Conservation (phyloP, 2,797 vertebrate genomes). For the Chaetodon trifasciatus region DNA sequence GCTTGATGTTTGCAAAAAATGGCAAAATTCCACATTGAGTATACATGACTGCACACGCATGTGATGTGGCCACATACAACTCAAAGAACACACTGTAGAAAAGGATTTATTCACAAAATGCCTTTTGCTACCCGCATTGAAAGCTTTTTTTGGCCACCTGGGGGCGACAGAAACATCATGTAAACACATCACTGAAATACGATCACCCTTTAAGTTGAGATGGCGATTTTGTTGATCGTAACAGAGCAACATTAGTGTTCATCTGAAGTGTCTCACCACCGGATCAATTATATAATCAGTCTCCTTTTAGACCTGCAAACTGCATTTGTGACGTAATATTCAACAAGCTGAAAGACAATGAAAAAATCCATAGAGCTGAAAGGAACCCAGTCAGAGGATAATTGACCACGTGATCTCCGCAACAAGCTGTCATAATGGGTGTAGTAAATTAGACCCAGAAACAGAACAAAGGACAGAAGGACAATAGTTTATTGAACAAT, state of each 20-base stretch:
- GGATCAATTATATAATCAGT: background rate
- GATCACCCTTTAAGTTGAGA: background rate
- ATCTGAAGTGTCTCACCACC: background rate
- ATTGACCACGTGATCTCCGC: too few species aligned
- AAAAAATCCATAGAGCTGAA: too few species aligned
- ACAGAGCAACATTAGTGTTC: background rate
- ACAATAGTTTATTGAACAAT: too few species aligned
- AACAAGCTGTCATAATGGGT: too few species aligned
- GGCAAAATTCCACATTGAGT: background rate
- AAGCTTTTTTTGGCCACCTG: background rate
- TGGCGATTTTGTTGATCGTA: background rate
- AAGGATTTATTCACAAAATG: background rate
- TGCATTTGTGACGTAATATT: too few species aligned
- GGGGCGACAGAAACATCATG: background rate
- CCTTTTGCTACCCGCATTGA: background rate
- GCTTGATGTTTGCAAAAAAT: background rate
- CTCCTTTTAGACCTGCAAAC: too few species aligned
- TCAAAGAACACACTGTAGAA: too few species aligned
- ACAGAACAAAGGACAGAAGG: too few species aligned
- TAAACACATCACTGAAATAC: background rate
- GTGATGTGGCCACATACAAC: background rate
- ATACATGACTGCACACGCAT: background rate
- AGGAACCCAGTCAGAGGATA: too few species aligned
- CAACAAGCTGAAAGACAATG: too few species aligned
- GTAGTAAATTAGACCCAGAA: too few species aligned